phyloP scores from a whole-genome alignment of 2,888 invertebrate species.

The Congeria kusceri region DNA sequence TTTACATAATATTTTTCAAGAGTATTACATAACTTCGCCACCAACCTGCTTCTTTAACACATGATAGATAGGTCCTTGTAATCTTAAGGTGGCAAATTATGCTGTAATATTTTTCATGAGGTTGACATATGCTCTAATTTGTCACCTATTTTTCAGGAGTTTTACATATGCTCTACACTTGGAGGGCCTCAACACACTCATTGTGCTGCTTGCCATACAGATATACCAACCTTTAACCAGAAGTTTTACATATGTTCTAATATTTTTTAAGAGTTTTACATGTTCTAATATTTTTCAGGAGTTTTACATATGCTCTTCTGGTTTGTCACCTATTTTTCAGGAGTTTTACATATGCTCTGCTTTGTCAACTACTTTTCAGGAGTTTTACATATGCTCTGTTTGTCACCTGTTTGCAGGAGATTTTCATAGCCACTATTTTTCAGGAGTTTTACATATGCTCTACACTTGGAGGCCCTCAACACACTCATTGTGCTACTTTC shows the following conservation, averaged over 20 bases:
- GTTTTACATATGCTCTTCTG: background rate
- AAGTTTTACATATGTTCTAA: constrained; percentile 90
- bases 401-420: constrained; percentile 79
- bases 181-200: constrained; percentile 94
- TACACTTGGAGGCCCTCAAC: constrained; percentile 92
- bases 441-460: constrained; percentile 83
- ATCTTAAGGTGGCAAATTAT: too few relatives aligned
- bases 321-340: background rate
- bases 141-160: background rate
- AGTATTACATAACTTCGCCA: too few relatives aligned
- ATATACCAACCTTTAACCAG: constrained; percentile 88
- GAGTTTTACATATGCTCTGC: background rate
- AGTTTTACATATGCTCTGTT: background rate
- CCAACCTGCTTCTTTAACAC: too few relatives aligned
- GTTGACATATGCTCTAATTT: too few relatives aligned
- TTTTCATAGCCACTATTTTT: too few relatives aligned
- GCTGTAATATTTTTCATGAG: too few relatives aligned
- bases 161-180: constrained; percentile 84
- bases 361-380: background rate
- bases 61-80: too few relatives aligned
- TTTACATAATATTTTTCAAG: too few relatives aligned
- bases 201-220: constrained; percentile 95
- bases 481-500: constrained; percentile 94
- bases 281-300: background rate
- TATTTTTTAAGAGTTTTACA: constrained; percentile 49